Evolutionary conservation across 2,797 vertebrate genomes (phyloP).

Genomic region (Australoheros facetus): DNA sequence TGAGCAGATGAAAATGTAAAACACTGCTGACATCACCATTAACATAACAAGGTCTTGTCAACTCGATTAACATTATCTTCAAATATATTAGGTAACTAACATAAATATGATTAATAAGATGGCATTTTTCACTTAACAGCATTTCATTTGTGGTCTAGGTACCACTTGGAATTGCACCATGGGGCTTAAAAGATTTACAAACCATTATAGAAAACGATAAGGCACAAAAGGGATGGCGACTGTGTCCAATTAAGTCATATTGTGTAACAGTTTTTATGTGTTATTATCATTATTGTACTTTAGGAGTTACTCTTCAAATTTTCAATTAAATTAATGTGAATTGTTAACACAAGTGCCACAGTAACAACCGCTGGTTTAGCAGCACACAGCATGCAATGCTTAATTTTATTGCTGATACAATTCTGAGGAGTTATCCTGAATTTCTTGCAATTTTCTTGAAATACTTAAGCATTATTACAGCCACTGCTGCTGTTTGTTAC

Average conservation of each 20-base stretch:
- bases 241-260: neutral
- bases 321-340: neutral
- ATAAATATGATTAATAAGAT: neutral
- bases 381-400: neutral
- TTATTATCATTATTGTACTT: neutral
- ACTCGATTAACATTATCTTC: neutral
- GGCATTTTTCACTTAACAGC: no score
- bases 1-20: neutral
- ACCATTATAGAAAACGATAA: no score
- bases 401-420: neutral
- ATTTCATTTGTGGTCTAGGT: neutral
- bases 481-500: conserved; percentile 12
- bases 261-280: neutral
- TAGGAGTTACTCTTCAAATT: neutral
- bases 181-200: neutral
- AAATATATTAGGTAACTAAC: neutral
- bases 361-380: conserved; percentile 7
- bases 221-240: neutral
- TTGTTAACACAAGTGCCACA: neutral
- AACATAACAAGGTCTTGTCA: neutral
- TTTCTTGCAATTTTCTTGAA: conserved; percentile 1
- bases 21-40: neutral
- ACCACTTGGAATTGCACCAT: neutral
- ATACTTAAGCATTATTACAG: conserved; percentile 4
- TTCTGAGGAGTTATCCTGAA: neutral